These are phyloP conservation scores for Catocala fraxini DNA, from an alignment of 2,888 invertebrate genomes.

Conservation along the genomic window DNA sequence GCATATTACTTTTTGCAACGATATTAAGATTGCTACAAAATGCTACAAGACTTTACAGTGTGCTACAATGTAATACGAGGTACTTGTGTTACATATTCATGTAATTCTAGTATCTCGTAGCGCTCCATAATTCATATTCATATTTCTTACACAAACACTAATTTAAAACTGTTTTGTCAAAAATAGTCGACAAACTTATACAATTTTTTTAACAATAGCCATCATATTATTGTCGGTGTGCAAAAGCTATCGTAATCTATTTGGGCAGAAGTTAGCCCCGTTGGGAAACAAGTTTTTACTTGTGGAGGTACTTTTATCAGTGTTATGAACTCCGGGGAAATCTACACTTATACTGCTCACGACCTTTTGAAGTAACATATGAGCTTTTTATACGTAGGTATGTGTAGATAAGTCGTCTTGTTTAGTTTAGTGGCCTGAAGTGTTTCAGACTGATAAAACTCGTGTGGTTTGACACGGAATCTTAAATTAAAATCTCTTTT, in stretches of 20 bases:
- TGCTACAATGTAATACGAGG: too few relatives aligned
- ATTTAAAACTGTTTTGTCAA: background rate
- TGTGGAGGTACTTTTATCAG: conserved; percentile 70
- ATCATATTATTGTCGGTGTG: conserved; percentile 45
- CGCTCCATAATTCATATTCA: too few relatives aligned
- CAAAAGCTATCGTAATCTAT: conserved; percentile 68
- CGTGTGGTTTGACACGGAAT: background rate
- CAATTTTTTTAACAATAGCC: conserved; percentile 36
- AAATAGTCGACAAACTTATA: background rate
- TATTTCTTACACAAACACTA: too few relatives aligned
- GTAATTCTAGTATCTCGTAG: too few relatives aligned
- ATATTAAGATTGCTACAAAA: too few relatives aligned
- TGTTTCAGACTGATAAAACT: conserved; percentile 1
- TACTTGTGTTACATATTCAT: too few relatives aligned
- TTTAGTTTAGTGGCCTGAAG: conserved; percentile 3
- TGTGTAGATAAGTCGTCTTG: conserved; percentile 17
- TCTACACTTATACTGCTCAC: conserved; percentile 62
- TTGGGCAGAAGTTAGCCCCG: conserved; percentile 65
- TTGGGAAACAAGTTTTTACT: conserved; percentile 68
- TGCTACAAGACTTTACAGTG: too few relatives aligned
- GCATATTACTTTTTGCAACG: too few relatives aligned
- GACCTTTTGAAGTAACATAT: conserved; percentile 42
- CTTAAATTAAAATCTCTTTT: too few relatives aligned
- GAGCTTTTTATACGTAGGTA: conserved; percentile 18
- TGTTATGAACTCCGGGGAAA: conserved; percentile 71